Conservation (phyloP, 2,888 invertebrate species). For the Hypomecis atomaria region DNA sequence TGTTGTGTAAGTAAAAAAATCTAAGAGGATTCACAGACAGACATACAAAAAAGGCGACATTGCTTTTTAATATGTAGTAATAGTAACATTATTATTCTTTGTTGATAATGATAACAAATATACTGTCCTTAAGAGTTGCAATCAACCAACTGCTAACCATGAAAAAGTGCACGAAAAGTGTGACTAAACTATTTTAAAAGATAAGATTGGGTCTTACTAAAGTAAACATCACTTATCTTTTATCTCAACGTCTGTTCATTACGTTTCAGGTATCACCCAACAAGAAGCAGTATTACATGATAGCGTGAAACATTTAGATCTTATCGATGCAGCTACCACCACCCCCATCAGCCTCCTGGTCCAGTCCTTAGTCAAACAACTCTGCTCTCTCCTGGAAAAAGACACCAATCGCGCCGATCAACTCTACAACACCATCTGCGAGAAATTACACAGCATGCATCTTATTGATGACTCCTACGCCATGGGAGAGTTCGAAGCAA, state of each 20-base stretch:
- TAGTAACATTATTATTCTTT: no score
- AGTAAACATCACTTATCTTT: neutral
- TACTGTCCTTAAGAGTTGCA: no score
- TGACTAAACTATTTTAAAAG: no score
- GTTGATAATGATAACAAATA: no score
- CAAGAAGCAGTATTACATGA: conserved; percentile 68
- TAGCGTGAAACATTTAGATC: conserved; percentile 70
- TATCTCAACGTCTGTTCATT: conserved; percentile 1
- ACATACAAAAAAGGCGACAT: no score
- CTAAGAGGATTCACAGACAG: no score
- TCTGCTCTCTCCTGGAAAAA: conserved; percentile 87
- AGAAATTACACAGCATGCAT: conserved; percentile 87
- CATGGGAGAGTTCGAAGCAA: conserved; percentile 88
- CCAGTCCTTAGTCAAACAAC: conserved; percentile 88
- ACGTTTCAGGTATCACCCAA: conserved; percentile 67
- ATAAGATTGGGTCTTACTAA: neutral
- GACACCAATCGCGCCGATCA: conserved; percentile 84
- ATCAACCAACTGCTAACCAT: no score
- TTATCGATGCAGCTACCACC: conserved; percentile 71
- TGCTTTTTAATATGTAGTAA: no score
- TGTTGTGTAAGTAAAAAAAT: no score
- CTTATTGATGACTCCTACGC: conserved; percentile 89
- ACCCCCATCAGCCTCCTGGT: conserved; percentile 88
- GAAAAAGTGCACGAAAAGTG: no score
- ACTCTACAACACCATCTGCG: conserved; percentile 88